These are phyloP conservation scores for Tenthredo mesomela DNA, from an alignment of 2,888 invertebrate species.

Conservation along the genomic window DNA sequence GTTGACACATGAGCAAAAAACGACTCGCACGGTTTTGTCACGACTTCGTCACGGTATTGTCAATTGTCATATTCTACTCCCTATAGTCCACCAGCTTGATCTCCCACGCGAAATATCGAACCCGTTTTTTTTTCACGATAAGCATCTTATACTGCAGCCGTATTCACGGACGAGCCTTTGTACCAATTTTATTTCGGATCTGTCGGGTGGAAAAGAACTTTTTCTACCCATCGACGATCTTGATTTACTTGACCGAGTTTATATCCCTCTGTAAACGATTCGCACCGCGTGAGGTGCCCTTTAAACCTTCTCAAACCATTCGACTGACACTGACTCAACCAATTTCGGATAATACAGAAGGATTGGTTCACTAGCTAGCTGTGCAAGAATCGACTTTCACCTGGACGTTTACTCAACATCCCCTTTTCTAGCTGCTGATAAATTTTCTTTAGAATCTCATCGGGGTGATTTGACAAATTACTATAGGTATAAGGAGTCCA, in stretches of 20 bases:
- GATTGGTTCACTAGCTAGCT: background rate
- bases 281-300: conserved; percentile 45
- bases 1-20: conserved; percentile 50
- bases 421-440: background rate
- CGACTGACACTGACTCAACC: conserved; percentile 35
- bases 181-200: conserved; percentile 66
- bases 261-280: conserved; percentile 55
- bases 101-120: conserved; percentile 74
- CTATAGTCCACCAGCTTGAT: conserved; percentile 51
- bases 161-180: conserved; percentile 51
- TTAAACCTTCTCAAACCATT: conserved; percentile 18
- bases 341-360: conserved; percentile 17
- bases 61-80: conserved; percentile 55
- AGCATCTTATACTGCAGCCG: conserved; percentile 63
- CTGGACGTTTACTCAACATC: background rate
- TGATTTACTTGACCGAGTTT: conserved; percentile 72
- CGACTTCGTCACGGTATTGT: conserved; percentile 66
- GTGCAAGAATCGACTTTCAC: background rate
- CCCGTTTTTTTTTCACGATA: conserved; percentile 69
- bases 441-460: background rate
- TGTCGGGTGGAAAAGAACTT: conserved; percentile 66
- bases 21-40: conserved; percentile 63
- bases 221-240: conserved; percentile 61
- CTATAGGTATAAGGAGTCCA: background rate
- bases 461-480: background rate